Evolutionary conservation across 1,140 invertebrate genomes (phyloP), one percentile per base, ranked within the genome.

Genomic region (Chymomyza costata): DNA sequence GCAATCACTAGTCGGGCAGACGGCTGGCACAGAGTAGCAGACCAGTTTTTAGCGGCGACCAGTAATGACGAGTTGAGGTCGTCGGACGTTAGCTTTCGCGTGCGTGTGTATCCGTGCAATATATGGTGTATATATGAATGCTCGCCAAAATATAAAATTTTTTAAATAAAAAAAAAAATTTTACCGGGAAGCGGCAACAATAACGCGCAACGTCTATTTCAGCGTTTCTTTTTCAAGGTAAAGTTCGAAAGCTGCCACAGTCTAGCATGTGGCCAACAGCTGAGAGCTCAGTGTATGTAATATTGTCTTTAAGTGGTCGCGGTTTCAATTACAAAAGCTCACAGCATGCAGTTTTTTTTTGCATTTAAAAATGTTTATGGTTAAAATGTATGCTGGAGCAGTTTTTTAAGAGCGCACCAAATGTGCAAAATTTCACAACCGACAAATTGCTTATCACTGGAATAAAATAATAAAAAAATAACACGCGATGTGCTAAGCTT

Each of bases 11-110:
- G 35, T 38, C 60, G 38, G 39, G 48, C 60, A 66, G 50, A 52
- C 46, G 50, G 41, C 46, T 35, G 44, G 45, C 50, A 41, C 45
- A 61, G 46, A 31, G 38, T 54, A 35, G 13, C 56, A 71, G 68
- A 76, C 71, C 71, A 78, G 71, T 76, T 76, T 63, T 41, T 55
- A n/a, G n/a, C n/a, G n/a, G 56, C 32, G 60, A 51, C 44, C 58
- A 48, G 65, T 59, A 46, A 78, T 78, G 71, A 58, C 62, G 62
- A 53, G 40, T 60, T 76, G 34, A 70, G 52, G 50, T 78, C 45
- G 51, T 54, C 35, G 46, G 19, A 49, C 51, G 16, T 14, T 44
- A 13, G 35, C 52, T 57, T 37, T 48, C 53, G 32, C 41, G 16
- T 32, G 31, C 51, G 16, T 52, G 32, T 39, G 25, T 68, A 21